Base-by-base conservation (phyloP, 2,113 vertebrate species). In the Pampusana beccarii region DNA sequence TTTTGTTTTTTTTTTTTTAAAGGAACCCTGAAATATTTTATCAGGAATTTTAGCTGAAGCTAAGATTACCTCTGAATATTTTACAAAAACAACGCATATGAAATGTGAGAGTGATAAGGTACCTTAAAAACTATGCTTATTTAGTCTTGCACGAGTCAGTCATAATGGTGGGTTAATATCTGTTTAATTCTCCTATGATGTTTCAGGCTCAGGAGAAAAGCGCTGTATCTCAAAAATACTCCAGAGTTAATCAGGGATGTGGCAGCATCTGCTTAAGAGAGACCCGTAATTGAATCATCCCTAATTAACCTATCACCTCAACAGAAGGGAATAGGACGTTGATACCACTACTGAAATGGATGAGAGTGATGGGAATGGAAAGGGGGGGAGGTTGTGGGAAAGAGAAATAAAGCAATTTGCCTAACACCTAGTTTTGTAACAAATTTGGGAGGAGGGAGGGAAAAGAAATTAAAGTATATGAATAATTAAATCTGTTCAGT, bases 191-290 rank as follows among this genome's bases (percentile, higher is more conserved):
- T 95, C 44, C 77, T 73, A 4, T 6, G 24, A 78, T 70, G 54
- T 89, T 80, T 89, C 65, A 79, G 62, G 88, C 93, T 92, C 95
- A 51, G 50, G 84, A 94, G 92, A 73, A 96, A 91, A 92, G 66
- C 80, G 58, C 36, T 79, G 69, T 75, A 80, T 74, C 74, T 81
- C 95, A 93, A 46, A 97, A 92, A 92, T 81, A 65, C 93, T 93
- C 54, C 40, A 56, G 89, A 92, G 58, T 92, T 96, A 96, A 93
- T 94, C 92, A 96, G 83, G 86, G 79, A 89, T 66, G 58, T 94
- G 91, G 53, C 90, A 96, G 93, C 95, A 95, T 96, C 93, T 97
- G 95, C 89, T 96, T 96, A 96, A 96, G 88, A 93, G 95, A 95
- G 83, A 91, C 71, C 69, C 23, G 1, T 94, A 87, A 95, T 78